Conservation (phyloP, 2,888 invertebrate species). For the Marronus borbonicus region DNA sequence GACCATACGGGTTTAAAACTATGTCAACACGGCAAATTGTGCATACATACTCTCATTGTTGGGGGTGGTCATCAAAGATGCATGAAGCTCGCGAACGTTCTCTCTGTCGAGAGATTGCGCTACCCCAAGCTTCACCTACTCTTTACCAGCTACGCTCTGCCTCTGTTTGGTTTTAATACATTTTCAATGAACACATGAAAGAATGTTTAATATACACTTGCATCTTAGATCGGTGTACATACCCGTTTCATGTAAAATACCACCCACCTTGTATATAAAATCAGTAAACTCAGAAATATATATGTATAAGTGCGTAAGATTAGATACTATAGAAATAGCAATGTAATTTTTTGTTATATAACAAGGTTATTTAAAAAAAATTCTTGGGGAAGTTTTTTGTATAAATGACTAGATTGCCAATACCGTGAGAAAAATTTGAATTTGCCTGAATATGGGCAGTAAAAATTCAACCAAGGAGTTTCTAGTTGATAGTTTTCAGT, state of each 20-base stretch:
- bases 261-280: conserved; percentile 9
- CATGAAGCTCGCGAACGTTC: conserved; percentile 63
- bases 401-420: too few relatives aligned
- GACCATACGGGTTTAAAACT: conserved; percentile 67
- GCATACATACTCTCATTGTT: conserved; percentile 69
- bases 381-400: too few relatives aligned
- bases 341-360: too few relatives aligned
- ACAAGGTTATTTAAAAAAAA: too few relatives aligned
- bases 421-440: too few relatives aligned
- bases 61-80: conserved; percentile 68
- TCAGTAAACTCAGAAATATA: background rate
- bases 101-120: conserved; percentile 54
- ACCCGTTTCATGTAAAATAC: conserved; percentile 7
- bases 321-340: too few relatives aligned
- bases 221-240: conserved; percentile 43
- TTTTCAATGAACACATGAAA: conserved; percentile 69
- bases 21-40: conserved; percentile 71
- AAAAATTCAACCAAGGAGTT: too few relatives aligned
- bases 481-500: too few relatives aligned
- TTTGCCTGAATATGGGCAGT: too few relatives aligned
- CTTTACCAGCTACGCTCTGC: conserved; percentile 53
- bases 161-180: conserved; percentile 70
- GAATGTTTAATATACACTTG: conserved; percentile 62
- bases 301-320: too few relatives aligned
- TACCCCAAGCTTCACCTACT: conserved; percentile 55